Evolutionary conservation across 2,888 invertebrate species (phyloP), one percentile per base, ranked within the genome.

Genomic region (Amphimallon solstitiale): DNA sequence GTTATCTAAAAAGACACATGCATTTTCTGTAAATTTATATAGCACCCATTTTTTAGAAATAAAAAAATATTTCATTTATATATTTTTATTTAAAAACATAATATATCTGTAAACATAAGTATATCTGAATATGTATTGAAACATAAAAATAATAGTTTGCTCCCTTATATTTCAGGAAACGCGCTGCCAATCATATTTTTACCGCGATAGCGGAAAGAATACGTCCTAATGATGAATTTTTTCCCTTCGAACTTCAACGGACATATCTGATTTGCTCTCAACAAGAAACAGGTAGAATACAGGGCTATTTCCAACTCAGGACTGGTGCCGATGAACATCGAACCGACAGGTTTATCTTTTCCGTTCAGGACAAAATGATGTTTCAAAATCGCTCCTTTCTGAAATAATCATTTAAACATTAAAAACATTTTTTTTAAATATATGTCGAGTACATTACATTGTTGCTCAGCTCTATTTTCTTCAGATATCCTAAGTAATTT

Each of bases 291-390:
- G 2, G 95, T 86, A 0, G 95, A 93, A 80, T 95, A 97, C 1
- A 97, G 81, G 0, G 96, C 93, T 83, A 97, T 87, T 81, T 97
- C 97, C 70, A 96, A 84, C 82, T 97, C 97, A 0, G 97, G 97
- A 60, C 94, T 94, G 1, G 93, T 93, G 19, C 94, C 94, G 68
- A 94, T 85, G 75, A 94, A 93, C 84, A 94, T 86, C 0, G 88
- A 86, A 59, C 90, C 90, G 0, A 92, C 91, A 0, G 94, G 93
- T 77, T 94, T 94, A 70, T 89, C 89, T 1, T 87, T 82, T 0
- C 88, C 88, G 76, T 89, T 87, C 79, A 91, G 90, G 62, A 85
- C 88, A 68, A 92, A 89, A 70, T 92, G 92, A 43, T 89, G 81
- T 78, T 93, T 92, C 23, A 93, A 56, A 14, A 94, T 87, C 2